Evolutionary conservation across 2,888 invertebrate species (phyloP).

Genomic region (Mythimna impura): DNA sequence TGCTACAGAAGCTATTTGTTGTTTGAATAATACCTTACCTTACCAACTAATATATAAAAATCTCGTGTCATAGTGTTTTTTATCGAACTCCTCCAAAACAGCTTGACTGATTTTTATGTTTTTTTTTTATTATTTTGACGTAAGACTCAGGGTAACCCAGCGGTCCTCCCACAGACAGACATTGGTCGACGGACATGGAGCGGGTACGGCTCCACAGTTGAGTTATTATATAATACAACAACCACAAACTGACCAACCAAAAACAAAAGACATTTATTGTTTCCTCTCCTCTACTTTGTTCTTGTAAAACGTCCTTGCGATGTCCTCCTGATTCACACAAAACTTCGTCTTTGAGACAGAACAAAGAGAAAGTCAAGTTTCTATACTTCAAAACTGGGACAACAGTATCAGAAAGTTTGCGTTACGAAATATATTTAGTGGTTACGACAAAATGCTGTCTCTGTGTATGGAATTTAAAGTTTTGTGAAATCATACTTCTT

Average conservation of each 20-base stretch:
- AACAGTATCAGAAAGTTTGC: conserved; percentile 46
- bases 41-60: no score
- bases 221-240: not conserved
- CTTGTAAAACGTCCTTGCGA: conserved; percentile 26
- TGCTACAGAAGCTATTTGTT: not conserved
- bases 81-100: no score
- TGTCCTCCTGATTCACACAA: conserved; percentile 41
- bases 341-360: conserved; percentile 48
- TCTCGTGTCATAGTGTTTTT: no score
- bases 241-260: conserved; percentile 41
- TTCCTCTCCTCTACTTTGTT: conserved; percentile 25
- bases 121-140: no score
- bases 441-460: conserved; percentile 24
- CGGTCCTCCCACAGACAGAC: no score
- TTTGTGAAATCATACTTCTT: conserved; percentile 1
- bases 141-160: no score
- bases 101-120: no score
- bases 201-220: no score
- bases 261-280: conserved; percentile 24
- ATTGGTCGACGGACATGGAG: no score
- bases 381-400: conserved; percentile 42
- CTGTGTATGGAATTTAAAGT: conserved; percentile 36
- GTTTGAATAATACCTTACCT: no score
- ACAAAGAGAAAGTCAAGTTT: conserved; percentile 54
- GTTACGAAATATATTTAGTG: conserved; percentile 37